These are phyloP conservation scores for Heliornis fulica DNA, from an alignment of 2,113 vertebrate genomes.

Conservation along the genomic window DNA sequence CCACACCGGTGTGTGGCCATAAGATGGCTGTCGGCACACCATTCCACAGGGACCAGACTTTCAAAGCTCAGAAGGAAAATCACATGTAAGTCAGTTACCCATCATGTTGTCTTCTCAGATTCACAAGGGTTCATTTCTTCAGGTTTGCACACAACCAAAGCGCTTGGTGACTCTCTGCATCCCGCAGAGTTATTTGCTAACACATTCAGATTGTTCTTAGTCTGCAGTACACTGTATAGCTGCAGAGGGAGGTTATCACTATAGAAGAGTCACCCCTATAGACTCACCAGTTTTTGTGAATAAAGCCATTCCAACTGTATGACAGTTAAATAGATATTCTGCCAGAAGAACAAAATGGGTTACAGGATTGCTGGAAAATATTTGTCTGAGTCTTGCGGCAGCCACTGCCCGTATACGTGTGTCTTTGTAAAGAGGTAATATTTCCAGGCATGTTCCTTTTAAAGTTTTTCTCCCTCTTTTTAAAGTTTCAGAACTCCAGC, in stretches of 20 bases:
- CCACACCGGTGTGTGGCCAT: constrained; percentile 82
- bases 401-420: neutral
- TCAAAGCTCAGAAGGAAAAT: constrained; percentile 89
- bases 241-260: neutral
- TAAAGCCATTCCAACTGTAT: neutral
- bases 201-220: neutral
- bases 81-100: constrained; percentile 82
- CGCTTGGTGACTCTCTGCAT: neutral
- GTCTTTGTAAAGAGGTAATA: neutral
- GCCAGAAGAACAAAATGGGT: neutral
- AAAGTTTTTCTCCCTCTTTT: constrained; percentile 44
- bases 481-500: constrained; percentile 92
- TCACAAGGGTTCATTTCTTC: neutral
- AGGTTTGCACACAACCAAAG: neutral
- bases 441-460: neutral
- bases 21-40: constrained; percentile 79
- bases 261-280: neutral
- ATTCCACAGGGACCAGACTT: constrained; percentile 80
- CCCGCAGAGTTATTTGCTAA: neutral
- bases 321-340: neutral
- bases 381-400: neutral
- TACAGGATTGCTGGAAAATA: neutral
- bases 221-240: neutral
- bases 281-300: neutral
- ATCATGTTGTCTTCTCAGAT: fast-evolving